These are phyloP conservation scores for Ciconia maguari DNA, from an alignment of 2,113 vertebrate genomes.

Conservation along the genomic window DNA sequence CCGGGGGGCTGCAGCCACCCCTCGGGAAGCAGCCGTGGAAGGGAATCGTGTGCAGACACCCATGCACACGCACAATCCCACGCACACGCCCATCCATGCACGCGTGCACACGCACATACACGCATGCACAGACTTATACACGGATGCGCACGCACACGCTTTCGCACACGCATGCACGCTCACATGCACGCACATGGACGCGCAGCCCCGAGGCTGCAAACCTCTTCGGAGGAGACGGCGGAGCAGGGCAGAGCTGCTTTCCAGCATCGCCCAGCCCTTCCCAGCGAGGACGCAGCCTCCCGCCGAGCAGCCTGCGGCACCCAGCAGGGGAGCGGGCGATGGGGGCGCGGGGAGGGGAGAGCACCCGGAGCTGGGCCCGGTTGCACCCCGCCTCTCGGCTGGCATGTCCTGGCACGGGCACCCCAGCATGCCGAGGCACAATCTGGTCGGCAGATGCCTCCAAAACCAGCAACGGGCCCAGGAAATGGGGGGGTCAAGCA, in stretches of 20 bases:
- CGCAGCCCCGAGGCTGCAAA: background rate
- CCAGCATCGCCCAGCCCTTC: background rate
- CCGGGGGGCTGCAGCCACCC: background rate
- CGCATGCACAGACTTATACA: too few relatives aligned
- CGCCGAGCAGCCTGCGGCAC: background rate
- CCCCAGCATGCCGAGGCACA: background rate
- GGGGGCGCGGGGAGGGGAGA: background rate
- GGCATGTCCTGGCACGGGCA: background rate
- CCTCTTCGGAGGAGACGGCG: rapidly evolving
- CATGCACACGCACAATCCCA: background rate
- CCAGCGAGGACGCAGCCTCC: background rate
- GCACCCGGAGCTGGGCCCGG: background rate
- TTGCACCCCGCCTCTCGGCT: background rate
- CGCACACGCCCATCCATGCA: too few relatives aligned
- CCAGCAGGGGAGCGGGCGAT: background rate
- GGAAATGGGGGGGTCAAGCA: background rate
- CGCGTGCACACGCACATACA: too few relatives aligned
- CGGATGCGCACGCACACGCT: rapidly evolving
- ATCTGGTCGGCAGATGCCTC: constrained; percentile 36
- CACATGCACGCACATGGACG: too few relatives aligned
- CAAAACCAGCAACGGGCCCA: background rate
- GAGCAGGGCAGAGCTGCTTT: background rate
- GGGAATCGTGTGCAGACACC: background rate
- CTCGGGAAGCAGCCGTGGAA: rapidly evolving
- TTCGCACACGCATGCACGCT: rapidly evolving